Conservation (phyloP, 2,888 invertebrate species). For the Rhagonycha lutea region DNA sequence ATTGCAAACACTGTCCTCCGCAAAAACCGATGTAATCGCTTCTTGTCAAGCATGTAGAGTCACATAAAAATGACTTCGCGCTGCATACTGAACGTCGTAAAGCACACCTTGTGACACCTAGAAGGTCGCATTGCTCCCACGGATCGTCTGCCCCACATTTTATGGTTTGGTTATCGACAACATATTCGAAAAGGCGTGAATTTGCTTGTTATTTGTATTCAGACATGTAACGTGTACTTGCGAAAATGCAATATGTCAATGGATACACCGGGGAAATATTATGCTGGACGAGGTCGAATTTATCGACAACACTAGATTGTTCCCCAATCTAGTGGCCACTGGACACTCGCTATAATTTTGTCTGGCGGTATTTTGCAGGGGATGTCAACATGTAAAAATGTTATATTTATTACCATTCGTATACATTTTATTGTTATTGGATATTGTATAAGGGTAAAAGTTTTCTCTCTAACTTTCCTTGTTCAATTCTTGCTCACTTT, state of each 20-base stretch:
- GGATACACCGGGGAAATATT: slow-evolving; percentile 54
- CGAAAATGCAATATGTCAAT: slow-evolving; percentile 53
- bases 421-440: slow-evolving; percentile 38
- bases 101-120: slow-evolving; percentile 46
- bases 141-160: slow-evolving; percentile 48
- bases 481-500: background rate
- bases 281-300: slow-evolving; percentile 51
- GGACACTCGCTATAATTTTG: slow-evolving; percentile 55
- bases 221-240: slow-evolving; percentile 43
- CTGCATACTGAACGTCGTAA: slow-evolving; percentile 46
- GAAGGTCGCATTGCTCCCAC: slow-evolving; percentile 48
- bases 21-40: slow-evolving; percentile 51
- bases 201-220: slow-evolving; percentile 44
- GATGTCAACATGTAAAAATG: slow-evolving; percentile 41
- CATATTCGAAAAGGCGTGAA: slow-evolving; percentile 39
- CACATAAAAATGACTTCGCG: slow-evolving; percentile 49
- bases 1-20: slow-evolving; percentile 32
- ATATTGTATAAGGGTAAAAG: slow-evolving; percentile 32
- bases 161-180: slow-evolving; percentile 40
- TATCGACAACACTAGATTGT: slow-evolving; percentile 57
- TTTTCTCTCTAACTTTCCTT: slow-evolving; percentile 13
- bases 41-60: slow-evolving; percentile 47
- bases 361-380: slow-evolving; percentile 38
- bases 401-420: slow-evolving; percentile 37
- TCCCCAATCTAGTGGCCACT: slow-evolving; percentile 53